phyloP scores from a whole-genome alignment of 1,140 invertebrate genomes.

The Bombus difficillimus region DNA sequence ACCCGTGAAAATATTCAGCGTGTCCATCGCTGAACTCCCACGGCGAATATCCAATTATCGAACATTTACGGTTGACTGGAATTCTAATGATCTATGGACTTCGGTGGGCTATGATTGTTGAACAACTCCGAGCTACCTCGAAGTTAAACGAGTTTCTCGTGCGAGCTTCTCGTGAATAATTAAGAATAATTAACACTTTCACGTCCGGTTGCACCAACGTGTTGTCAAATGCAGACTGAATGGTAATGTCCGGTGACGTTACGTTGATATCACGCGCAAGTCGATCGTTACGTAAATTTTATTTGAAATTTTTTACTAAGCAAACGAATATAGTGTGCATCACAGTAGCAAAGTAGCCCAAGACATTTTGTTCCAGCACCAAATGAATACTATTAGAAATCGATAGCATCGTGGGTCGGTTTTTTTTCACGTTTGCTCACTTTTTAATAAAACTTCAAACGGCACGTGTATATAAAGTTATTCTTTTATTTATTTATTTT shows the following conservation, averaged over 20 bases:
- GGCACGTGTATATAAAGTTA: background rate
- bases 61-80: conserved; percentile 23
- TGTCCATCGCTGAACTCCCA: conserved; percentile 17
- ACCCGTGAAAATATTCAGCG: conserved; percentile 18
- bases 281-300: too few relatives aligned
- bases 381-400: background rate
- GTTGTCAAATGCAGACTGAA: too few relatives aligned
- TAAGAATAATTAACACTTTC: background rate
- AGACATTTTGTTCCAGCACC: too few relatives aligned
- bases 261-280: too few relatives aligned
- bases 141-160: conserved; percentile 5
- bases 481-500: background rate
- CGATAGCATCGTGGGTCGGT: conserved; percentile 7
- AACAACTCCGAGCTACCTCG: background rate
- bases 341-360: too few relatives aligned
- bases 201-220: too few relatives aligned
- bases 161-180: background rate
- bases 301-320: too few relatives aligned
- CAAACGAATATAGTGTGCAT: too few relatives aligned
- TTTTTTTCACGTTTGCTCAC: background rate
- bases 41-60: conserved; percentile 42
- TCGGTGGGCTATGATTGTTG: background rate
- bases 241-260: too few relatives aligned
- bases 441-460: background rate
- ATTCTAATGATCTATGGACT: conserved; percentile 46